phyloP scores from a whole-genome alignment of 2,113 vertebrate genomes.

The Rattus norvegicus region GRCr8 NC_086028.1:51401001-51401500 shows the following conservation, averaged over 20 bases:
- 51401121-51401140: not conserved
- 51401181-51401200: not conserved
- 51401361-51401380: conserved; percentile 1
- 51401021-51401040: not conserved
- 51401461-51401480: not conserved
- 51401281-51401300: not conserved
- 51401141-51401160: not conserved
- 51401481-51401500: not conserved
- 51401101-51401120: not conserved
- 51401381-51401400: not conserved
- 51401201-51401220: not conserved
- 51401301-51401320: not conserved
- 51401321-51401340: not conserved
- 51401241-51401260: not conserved
- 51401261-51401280: not conserved
- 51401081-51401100: not conserved
- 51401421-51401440: not conserved
- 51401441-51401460: not conserved
- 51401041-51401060: no score
- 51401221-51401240: not conserved
- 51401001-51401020: not conserved
- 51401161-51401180: not conserved
- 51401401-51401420: not conserved
- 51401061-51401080: no score
- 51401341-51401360: conserved; percentile 19